phyloP scores from a whole-genome alignment of 2,888 invertebrate species.

The Argyresthia goedartella region DNA sequence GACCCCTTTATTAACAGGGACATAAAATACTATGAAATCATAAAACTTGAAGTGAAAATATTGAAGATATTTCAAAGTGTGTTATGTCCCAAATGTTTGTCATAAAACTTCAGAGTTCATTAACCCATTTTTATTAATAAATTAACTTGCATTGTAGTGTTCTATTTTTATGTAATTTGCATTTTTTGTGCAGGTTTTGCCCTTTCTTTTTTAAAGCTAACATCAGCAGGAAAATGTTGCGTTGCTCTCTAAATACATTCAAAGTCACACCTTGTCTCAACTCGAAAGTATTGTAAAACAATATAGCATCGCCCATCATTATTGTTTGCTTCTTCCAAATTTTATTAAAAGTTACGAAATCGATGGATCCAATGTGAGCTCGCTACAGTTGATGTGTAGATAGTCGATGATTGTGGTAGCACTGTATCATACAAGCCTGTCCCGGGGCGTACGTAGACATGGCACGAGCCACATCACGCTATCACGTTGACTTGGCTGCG shows the following conservation, averaged over 20 bases:
- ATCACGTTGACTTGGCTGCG: conserved; percentile 1
- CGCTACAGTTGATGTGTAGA: no score
- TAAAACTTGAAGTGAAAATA: no score
- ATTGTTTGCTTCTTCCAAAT: no score
- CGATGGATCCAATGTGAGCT: no score
- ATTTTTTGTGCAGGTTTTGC: conserved; percentile 69
- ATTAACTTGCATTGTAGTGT: conserved; percentile 61
- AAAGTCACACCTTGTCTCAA: conserved; percentile 24
- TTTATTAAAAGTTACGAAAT: no score
- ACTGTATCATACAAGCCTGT: conserved; percentile 21
- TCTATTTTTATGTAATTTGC: conserved; percentile 57
- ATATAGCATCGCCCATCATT: no score
- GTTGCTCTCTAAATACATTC: conserved; percentile 46
- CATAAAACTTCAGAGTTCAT: conserved; percentile 30
- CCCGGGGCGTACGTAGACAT: conserved; percentile 13
- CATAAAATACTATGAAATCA: conserved; percentile 31
- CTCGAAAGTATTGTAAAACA: conserved; percentile 2
- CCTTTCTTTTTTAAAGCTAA: conserved; percentile 65
- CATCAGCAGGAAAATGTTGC: conserved; percentile 70
- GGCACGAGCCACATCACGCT: conserved; percentile 10
- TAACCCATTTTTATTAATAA: conserved; percentile 53
- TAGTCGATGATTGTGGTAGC: conserved; percentile 61
- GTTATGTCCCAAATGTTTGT: background rate
- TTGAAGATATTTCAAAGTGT: conserved; percentile 7
- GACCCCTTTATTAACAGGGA: conserved; percentile 28